Base-by-base conservation (phyloP, 2,888 invertebrate species). In the Elmis aenea region DNA sequence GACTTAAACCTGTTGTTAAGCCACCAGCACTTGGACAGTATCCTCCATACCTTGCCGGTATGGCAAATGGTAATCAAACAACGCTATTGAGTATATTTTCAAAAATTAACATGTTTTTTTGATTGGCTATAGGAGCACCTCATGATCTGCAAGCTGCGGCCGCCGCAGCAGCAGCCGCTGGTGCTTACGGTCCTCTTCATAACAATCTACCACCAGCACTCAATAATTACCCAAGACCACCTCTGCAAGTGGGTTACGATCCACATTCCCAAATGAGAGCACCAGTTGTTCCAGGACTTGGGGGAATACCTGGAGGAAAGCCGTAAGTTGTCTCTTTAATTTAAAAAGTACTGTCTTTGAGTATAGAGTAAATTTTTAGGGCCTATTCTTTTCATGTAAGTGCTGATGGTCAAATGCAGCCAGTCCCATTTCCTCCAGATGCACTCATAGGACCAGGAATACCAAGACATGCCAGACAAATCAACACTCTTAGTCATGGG, bases 321-420 rank as follows among this genome's bases (percentile, higher is more conserved):
- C 87, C 88, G 86, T 88, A 74, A 85, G 86, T 83, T n/a, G n/a
- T n/a, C n/a, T n/a, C n/a, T n/a, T n/a, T n/a, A n/a, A 38, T 24
- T 13, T 8, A 24, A 4, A 29, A 20, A 18, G 3, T 20, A 29
- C 29, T 4, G 5, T 16, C n/a, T n/a, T n/a, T n/a, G 13, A 12
- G 8, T 13, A 12, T 26, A 10, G 9, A 14, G 6, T 28, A 5
- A 16, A 21, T 46, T 77, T 80, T n/a, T 75, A 91, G 92, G 50
- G 91, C 93, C 3, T 94, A 94, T 70, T 92, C 92, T 52, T 93
- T 92, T 76, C 92, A 92, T 71, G 89, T 93, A 55, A 88, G 85
- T 45, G 86, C 85, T 42, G 89, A 90, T 59, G 88, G 88, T 13
- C 86, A 87, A 63, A 81, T 89, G 77, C 87, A 88, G 69, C 94